Evolutionary conservation across 2,888 invertebrate genomes (phyloP).

Genomic region (Gandaritis pyraliata): DNA sequence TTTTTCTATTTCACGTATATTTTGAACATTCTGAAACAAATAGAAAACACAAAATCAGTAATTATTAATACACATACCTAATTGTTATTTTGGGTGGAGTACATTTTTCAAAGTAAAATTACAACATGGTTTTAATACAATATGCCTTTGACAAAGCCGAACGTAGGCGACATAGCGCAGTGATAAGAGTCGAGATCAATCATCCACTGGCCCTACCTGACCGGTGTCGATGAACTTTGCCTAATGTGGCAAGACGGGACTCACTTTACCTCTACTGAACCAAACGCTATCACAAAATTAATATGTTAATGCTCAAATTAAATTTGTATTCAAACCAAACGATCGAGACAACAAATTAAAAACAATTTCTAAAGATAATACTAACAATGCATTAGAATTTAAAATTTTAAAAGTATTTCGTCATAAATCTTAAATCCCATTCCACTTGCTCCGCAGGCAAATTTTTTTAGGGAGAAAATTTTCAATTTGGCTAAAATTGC

Average conservation of each 20-base stretch:
- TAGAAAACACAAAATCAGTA: conserved; percentile 20
- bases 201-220: conserved; percentile 79
- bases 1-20: conserved; percentile 54
- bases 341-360: conserved; percentile 46
- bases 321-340: conserved; percentile 40
- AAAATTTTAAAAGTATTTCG: conserved; percentile 54
- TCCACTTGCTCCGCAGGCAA: conserved; percentile 70
- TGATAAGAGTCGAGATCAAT: conserved; percentile 83
- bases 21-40: conserved; percentile 74
- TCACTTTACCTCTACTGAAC: conserved; percentile 66
- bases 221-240: conserved; percentile 75
- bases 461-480: conserved; percentile 66
- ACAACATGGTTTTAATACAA: conserved; percentile 71
- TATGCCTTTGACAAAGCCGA: conserved; percentile 80
- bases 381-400: conserved; percentile 60
- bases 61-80: background rate
- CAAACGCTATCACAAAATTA: conserved; percentile 58
- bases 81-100: conserved; percentile 4
- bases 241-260: conserved; percentile 71
- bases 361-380: conserved; percentile 47
- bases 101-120: conserved; percentile 50
- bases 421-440: conserved; percentile 76
- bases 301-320: conserved; percentile 56
- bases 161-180: conserved; percentile 77
- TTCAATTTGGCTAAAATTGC: conserved; percentile 74